Base-by-base conservation (phyloP, 2,888 invertebrate species). In the Troides helena region DNA sequence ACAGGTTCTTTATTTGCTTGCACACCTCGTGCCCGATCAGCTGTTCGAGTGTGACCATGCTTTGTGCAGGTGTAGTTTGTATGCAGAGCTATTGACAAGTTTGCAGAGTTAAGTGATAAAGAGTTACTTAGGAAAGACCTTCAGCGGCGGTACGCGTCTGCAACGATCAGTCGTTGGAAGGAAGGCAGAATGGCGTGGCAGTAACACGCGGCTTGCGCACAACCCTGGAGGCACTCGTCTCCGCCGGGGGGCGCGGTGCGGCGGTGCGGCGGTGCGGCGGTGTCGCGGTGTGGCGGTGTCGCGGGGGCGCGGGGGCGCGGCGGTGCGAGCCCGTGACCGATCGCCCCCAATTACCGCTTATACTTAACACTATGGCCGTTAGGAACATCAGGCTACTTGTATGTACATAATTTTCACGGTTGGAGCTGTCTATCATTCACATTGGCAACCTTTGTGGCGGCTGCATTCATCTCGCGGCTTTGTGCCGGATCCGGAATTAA, bases 321-420 rank as follows among this genome's bases (percentile, higher is more conserved):
- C 75, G 75, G 76, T 71, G 72, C 81, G 83, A 76, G 76, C 62
- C 79, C 87, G 83, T 80, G 76, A 81, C 89, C 72, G 87, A 90
- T 84, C 73, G 69, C 68, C 76, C 80, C 81, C 84, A 86, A 90
- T 89, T 81, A 81, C 79, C 80, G 74, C 78, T 87, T 89, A 85
- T 87, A 79, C 82, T 80, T 85, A 81, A 80, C 83, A 80, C 83
- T 83, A 83, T 80, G 72, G 67, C 76, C 74, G 73, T 80, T 77
- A 72, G 78, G 74, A 72, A 63, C 67, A 72, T 74, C 71, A 67
- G 61, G 69, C 66, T 75, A 78, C 78, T 77, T 74, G 68, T 68
- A 86, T 86, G 85, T 78, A 80, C 88, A 88, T 88, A 86, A 78
- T 78, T 88, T 88, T 83, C 80, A 86, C 83, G 87, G 77, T 69